phyloP scores from a whole-genome alignment of 2,888 invertebrate species.

The Habrosyne pyritoides region DNA sequence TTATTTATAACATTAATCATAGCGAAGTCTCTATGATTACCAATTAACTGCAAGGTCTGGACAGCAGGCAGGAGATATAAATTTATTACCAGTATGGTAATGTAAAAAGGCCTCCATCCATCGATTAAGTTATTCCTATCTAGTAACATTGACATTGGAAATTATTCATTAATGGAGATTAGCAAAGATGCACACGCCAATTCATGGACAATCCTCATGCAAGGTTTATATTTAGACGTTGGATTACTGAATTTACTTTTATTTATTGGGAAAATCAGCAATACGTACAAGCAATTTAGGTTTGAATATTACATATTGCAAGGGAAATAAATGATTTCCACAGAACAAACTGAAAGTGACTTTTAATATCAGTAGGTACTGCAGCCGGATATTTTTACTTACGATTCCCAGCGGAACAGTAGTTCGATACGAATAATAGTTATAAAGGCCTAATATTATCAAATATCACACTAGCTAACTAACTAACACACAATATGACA shows the following conservation, averaged over 20 bases:
- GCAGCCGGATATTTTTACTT: too few relatives aligned
- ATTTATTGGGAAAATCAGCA: too few relatives aligned
- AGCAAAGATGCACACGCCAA: not conserved
- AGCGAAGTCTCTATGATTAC: not conserved
- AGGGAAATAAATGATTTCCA: too few relatives aligned
- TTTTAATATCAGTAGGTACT: too few relatives aligned
- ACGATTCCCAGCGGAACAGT: too few relatives aligned
- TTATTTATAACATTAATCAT: not conserved
- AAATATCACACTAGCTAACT: too few relatives aligned
- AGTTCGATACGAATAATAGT: too few relatives aligned
- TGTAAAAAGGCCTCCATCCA: not conserved
- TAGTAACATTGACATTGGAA: conserved; percentile 7
- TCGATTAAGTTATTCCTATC: conserved; percentile 2
- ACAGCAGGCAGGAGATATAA: not conserved
- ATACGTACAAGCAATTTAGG: too few relatives aligned
- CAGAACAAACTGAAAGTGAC: too few relatives aligned
- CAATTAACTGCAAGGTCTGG: not conserved
- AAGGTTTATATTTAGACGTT: not conserved
- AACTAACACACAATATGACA: too few relatives aligned
- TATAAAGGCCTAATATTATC: too few relatives aligned
- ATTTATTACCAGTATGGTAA: not conserved
- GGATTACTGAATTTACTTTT: not conserved
- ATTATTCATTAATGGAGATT: conserved; percentile 2
- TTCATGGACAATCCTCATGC: not conserved
- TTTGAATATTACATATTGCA: too few relatives aligned